Base-by-base conservation (phyloP, 2,888 invertebrate species). In the Isoperla grammatica region DNA sequence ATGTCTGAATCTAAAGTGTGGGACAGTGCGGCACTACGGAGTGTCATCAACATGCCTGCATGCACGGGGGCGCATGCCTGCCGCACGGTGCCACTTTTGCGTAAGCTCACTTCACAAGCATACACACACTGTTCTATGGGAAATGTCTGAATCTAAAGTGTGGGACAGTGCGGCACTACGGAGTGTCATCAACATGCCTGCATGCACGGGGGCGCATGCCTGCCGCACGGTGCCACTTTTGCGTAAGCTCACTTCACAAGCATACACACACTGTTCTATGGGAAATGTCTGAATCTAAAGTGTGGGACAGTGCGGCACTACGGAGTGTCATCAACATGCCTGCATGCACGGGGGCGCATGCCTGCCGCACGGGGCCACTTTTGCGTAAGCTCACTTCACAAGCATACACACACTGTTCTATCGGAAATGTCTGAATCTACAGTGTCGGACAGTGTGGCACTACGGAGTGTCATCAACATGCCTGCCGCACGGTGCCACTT, bases 321-420 rank as follows among this genome's bases (percentile, higher is more conserved):
- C 87, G 22, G 90, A 90, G 71, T 92, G 92, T 69, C 85, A 87
- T 64, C 82, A 86, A 57, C 82, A 84, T 69, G 85, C 87, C n/a
- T n/a, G n/a, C n/a, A n/a, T n/a, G n/a, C n/a, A n/a, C n/a, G n/a
- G n/a, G n/a, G n/a, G n/a, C n/a, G n/a, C n/a, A n/a, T n/a, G n/a
- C n/a, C 13, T 91, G 93, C 90, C 90, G 71, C 89, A 91, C 65
- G 91, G 90, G 39, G 88, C 91, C 60, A 90, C 91, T 22, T 92
- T 90, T 69, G 84, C 85, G 87, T 87, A 73, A 75, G 76, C n/a
- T n/a, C n/a, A n/a, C n/a, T n/a, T n/a, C n/a, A n/a, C n/a, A n/a
- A n/a, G n/a, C n/a, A n/a, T n/a, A n/a, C n/a, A n/a, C n/a, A n/a
- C n/a, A n/a, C n/a, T n/a, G n/a, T 82, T 45, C 80, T 82, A 0